Evolutionary conservation across 2,113 vertebrate species (phyloP), one percentile per base, ranked within the genome.

Genomic region (Istiophorus platypterus): DNA sequence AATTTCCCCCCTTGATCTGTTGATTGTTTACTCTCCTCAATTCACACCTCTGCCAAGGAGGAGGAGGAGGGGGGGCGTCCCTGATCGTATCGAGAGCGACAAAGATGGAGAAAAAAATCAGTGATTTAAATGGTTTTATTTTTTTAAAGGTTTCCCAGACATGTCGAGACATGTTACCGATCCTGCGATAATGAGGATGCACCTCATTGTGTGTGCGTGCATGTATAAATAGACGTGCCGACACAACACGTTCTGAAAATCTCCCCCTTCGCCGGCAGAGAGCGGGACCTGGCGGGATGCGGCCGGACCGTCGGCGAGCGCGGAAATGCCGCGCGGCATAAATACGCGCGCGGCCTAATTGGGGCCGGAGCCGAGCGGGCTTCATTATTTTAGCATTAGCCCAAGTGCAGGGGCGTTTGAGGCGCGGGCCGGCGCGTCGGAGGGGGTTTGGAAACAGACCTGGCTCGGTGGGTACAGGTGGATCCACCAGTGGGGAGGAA

Each of bases 161-260:
- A 47, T 92, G 93, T 88, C 70, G 52, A 82, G 81, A 89, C 95
- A 86, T 77, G 93, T 71, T 85, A 80, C 82, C 76, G 78, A 83
- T 89, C 70, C 62, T 69, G 92, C 88, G 92, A 94, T 94, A 95
- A 96, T 95, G 93, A 94, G 92, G 88, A 90, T 84, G 85, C 86
- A 89, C 85, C 91, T 92, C 82, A 81, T 92, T 84, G 88, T 76
- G 91, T n/a, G n/a, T n/a, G n/a, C n/a, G n/a, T n/a, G n/a, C n/a
- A n/a, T 62, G 86, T 91, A 94, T 85, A 93, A 94, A 95, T 94
- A 94, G 94, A 96, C 45, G 85, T 93, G 95, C 89, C 95, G 94
- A 96, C 95, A 89, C 95, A 89, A 93, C 92, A 91, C 88, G 81
- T 92, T 82, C 87, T n/a, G n/a, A n/a, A 90, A 91, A 88, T 90